Evolutionary conservation across 1,140 invertebrate species (phyloP).

Genomic region (Alviniconcha marisindica): DNA sequence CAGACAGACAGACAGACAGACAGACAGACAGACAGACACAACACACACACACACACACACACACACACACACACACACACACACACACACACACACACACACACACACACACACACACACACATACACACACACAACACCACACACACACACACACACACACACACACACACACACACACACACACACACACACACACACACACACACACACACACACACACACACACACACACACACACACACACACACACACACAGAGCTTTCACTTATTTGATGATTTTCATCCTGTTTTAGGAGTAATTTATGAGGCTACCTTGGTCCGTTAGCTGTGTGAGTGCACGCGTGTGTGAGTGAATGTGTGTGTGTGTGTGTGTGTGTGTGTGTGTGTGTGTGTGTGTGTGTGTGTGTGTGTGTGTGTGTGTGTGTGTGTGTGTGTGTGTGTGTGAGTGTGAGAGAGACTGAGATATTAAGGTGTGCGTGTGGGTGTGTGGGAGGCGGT

Average conservation of each 20-base stretch:
- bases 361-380: background rate
- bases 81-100: background rate
- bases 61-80: background rate
- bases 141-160: background rate
- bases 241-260: background rate
- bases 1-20: background rate
- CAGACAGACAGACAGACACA: background rate
- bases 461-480: too few relatives aligned
- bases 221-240: background rate
- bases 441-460: too few relatives aligned
- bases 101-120: background rate
- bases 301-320: too few relatives aligned
- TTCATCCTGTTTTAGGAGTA: too few relatives aligned
- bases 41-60: slow-evolving; percentile 14
- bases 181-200: background rate
- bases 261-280: too few relatives aligned
- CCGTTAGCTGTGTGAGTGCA: too few relatives aligned
- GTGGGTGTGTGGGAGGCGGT: too few relatives aligned
- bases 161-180: background rate
- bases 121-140: background rate
- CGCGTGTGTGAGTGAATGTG: too few relatives aligned
- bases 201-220: background rate
- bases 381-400: too few relatives aligned
- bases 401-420: too few relatives aligned
- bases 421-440: too few relatives aligned